These are phyloP conservation scores for Danio aesculapii DNA, from an alignment of 2,797 vertebrate species.

Conservation along the genomic window DNA sequence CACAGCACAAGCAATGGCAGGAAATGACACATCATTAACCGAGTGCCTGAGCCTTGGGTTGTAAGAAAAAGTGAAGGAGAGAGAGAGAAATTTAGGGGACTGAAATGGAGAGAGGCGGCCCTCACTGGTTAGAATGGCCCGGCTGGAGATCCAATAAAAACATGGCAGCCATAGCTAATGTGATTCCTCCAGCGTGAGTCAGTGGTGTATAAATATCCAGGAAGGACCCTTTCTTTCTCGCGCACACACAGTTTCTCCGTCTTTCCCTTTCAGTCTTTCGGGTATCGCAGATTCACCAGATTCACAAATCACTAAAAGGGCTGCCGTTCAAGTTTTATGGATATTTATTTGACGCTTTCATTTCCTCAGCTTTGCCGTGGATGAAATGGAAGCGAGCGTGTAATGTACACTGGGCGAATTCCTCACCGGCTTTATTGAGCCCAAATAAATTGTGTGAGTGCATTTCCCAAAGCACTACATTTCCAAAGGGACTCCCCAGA, in stretches of 20 bases:
- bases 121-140: slow-evolving; percentile 42
- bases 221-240: slow-evolving; percentile 18
- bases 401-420: slow-evolving; percentile 43
- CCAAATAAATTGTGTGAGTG: slow-evolving; percentile 58
- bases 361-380: slow-evolving; percentile 48
- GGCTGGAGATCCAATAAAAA: slow-evolving; percentile 60
- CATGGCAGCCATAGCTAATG: slow-evolving; percentile 61
- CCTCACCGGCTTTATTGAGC: slow-evolving; percentile 54
- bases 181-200: slow-evolving; percentile 60
- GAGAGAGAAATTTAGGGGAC: not conserved
- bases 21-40: slow-evolving; percentile 65
- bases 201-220: slow-evolving; percentile 63
- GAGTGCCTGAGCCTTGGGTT: slow-evolving; percentile 48
- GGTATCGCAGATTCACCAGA: slow-evolving; percentile 41
- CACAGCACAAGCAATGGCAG: slow-evolving; percentile 46
- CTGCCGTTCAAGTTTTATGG: slow-evolving; percentile 53
- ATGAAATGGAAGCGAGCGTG: slow-evolving; percentile 40
- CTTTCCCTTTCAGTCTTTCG: slow-evolving; percentile 29
- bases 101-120: slow-evolving; percentile 18
- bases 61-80: slow-evolving; percentile 35
- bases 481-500: slow-evolving; percentile 53
- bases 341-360: slow-evolving; percentile 59
- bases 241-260: not conserved
- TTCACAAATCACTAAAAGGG: slow-evolving; percentile 59
- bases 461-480: slow-evolving; percentile 51